A percentile compares a stretch with the other conserved stretches of the same genome.
phyloP scores from a whole-genome alignment of 2,888 invertebrate species.

The Ganaspis brasiliensis region DNA sequence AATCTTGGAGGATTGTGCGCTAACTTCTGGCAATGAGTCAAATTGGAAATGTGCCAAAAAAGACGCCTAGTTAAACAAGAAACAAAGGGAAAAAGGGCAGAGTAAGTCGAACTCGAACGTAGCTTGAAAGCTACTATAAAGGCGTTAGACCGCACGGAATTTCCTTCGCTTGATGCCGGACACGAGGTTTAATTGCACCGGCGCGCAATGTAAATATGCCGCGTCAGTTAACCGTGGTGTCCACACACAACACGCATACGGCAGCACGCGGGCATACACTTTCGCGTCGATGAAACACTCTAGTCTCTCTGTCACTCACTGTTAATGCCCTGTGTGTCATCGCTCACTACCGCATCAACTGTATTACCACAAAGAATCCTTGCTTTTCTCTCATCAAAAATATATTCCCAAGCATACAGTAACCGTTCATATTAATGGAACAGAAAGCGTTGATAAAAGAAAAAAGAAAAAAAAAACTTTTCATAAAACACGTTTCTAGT shows the following conservation, averaged over 20 bases:
- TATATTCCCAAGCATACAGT: slow-evolving; percentile 38
- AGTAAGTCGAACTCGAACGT: slow-evolving; percentile 59
- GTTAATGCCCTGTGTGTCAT: slow-evolving; percentile 74
- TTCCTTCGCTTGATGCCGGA: slow-evolving; percentile 75
- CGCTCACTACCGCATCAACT: slow-evolving; percentile 64
- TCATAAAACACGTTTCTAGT: too few species aligned
- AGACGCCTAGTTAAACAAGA: slow-evolving; percentile 47
- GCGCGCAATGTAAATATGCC: slow-evolving; percentile 79
- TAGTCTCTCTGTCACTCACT: slow-evolving; percentile 71
- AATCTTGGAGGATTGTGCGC: neutral
- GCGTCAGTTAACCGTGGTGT: slow-evolving; percentile 75
- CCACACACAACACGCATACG: slow-evolving; percentile 62
- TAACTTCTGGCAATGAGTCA: slow-evolving; percentile 12
- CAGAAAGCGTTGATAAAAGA: slow-evolving; percentile 7
- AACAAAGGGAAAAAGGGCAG: slow-evolving; percentile 46
- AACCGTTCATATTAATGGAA: slow-evolving; percentile 4
- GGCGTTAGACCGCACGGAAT: slow-evolving; percentile 74
- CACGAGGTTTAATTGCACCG: slow-evolving; percentile 79
- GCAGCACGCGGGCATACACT: slow-evolving; percentile 50
- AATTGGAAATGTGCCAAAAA: slow-evolving; percentile 18
- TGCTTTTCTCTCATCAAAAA: slow-evolving; percentile 58
- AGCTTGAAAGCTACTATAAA: slow-evolving; percentile 65
- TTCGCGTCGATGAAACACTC: slow-evolving; percentile 68
- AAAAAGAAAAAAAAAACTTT: too few species aligned
- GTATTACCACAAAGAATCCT: slow-evolving; percentile 68